Percentiles rank a stretch among this genome's conserved stretches.
Evolutionary conservation across 2,113 vertebrate species (phyloP).

Genomic region (Xiphias gladius): DNA sequence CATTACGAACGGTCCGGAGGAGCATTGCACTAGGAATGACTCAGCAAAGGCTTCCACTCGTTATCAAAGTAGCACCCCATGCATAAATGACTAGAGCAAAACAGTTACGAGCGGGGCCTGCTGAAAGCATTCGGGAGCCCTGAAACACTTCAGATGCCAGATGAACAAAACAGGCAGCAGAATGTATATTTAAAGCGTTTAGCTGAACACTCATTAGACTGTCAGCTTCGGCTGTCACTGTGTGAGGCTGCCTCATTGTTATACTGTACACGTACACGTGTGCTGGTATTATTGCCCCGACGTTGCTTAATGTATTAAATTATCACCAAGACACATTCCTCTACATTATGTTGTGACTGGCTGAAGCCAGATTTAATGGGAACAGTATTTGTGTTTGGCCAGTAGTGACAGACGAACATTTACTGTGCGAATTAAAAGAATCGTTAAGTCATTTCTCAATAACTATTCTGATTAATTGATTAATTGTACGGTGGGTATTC

Average conservation of each 20-base stretch:
- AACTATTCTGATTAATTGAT: not conserved
- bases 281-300: not conserved
- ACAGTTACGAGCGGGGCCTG: not conserved
- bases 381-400: not conserved
- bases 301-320: not conserved
- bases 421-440: not conserved
- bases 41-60: conserved; percentile 56
- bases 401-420: not conserved
- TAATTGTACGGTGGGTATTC: not conserved
- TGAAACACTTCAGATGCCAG: not conserved
- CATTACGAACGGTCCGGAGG: conserved; percentile 62
- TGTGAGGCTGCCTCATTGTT: not conserved
- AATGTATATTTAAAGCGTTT: not conserved
- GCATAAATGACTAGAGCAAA: conserved; percentile 34
- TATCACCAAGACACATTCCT: not conserved
- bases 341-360: not conserved
- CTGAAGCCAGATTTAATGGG: no score
- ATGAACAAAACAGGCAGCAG: not conserved
- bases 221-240: not conserved
- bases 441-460: not conserved
- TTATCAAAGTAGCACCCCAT: conserved; percentile 47
- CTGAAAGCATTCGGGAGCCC: conserved; percentile 38
- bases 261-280: not conserved
- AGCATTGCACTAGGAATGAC: conserved; percentile 58
- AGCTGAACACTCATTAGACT: not conserved